phyloP scores from a whole-genome alignment of 2,888 invertebrate species.

The Rhingia rostrata region DNA sequence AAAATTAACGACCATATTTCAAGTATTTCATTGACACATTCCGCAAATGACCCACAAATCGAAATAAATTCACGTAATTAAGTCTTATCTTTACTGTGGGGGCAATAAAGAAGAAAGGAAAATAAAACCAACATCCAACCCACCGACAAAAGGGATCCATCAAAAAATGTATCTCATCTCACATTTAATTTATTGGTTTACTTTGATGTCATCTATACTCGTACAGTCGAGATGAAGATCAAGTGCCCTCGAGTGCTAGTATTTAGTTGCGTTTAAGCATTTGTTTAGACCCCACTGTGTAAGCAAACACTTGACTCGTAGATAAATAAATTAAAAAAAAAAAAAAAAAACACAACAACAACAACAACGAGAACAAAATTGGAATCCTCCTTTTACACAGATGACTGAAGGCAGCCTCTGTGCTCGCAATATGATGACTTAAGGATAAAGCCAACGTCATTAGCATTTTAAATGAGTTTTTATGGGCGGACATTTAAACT shows the following conservation, averaged over 20 bases:
- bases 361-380: too few species aligned
- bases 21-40: constrained; percentile 16
- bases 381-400: constrained; percentile 31
- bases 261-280: constrained; percentile 8
- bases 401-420: constrained; percentile 46
- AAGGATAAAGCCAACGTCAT: constrained; percentile 73
- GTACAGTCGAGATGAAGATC: constrained; percentile 34
- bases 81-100: constrained; percentile 43
- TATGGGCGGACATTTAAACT: constrained; percentile 71
- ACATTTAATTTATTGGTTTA: constrained; percentile 40
- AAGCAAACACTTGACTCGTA: constrained; percentile 31
- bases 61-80: constrained; percentile 48
- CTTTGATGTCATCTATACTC: constrained; percentile 12
- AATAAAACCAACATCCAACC: constrained; percentile 8
- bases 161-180: constrained; percentile 12
- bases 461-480: constrained; percentile 74
- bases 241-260: constrained; percentile 37
- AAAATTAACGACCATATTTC: constrained; percentile 21
- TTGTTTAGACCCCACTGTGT: constrained; percentile 52
- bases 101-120: constrained; percentile 21
- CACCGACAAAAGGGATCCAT: constrained; percentile 38
- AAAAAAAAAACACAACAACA: background rate
- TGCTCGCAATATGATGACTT: constrained; percentile 50
- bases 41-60: constrained; percentile 50
- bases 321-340: constrained; percentile 30